Evolutionary conservation across 1,140 invertebrate species (phyloP), one percentile per base, ranked within the genome.

Genomic region (Conopomorpha cramerella): DNA sequence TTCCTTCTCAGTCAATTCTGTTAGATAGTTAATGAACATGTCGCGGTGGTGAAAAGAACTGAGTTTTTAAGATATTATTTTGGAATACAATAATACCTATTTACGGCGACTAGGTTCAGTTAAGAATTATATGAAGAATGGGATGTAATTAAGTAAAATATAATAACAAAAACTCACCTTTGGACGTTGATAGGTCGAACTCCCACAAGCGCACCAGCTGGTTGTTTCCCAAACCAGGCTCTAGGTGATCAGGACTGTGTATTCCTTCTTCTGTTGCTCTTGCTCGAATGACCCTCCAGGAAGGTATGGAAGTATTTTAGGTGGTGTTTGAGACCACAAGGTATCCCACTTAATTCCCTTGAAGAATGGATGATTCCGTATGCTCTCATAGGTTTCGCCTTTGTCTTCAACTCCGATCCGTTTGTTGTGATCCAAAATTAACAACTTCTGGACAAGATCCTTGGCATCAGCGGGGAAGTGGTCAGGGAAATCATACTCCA

Each of bases 401-500:
- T 80, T 78, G 55, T 95, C 93, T 29, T 70, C 72, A n/a, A 89
- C 87, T n/a, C 96, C 96, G 27, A 98, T 61, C 50, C 96, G 81
- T 38, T 92, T 77, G 7, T 70, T 77, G 0, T 92, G 87, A 30
- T 96, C 88, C 30, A 95, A 55, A 28, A 91, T 91, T 40, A 99
- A 71, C 35, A 99, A 79, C 62, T 92, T 88, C 49, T 87, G 79
- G 11, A 99, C 91, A 34, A 99, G 82, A 72, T 96, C 90, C 70
- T 87, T 89, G 3, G 93, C 93, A 30, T 84, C 77, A 27, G 83
- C 77, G 52, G 87, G 86, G 65, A 99, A 98, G 13, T 89, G 92
- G 59, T 93, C 89, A 0, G 96, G 95, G 61, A 97, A 95, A 40
- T 91, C 88, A 64, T 96, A 98, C 6, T 96, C 88, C 46, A 96